Base-by-base conservation (phyloP, 2,113 vertebrate genomes). In the Salminus brasiliensis region DNA sequence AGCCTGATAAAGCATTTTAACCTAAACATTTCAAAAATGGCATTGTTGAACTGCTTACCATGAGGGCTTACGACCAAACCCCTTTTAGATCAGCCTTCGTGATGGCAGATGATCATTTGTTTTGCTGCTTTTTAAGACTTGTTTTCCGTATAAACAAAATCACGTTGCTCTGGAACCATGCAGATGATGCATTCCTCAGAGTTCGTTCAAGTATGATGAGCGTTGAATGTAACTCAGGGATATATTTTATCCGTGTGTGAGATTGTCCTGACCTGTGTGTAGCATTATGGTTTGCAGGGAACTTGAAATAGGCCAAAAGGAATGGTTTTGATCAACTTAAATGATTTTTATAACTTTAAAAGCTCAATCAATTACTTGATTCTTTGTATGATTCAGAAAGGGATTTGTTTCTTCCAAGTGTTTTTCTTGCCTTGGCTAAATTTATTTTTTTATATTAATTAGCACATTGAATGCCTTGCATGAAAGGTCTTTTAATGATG, bases 151-250 rank as follows among this genome's bases (percentile, higher is more conserved):
- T 75, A n/a, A 66, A 75, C 11, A 52, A 36, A 15, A 69, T 52
- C 5, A 4, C 16, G 49, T 21, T 36, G 53, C 11, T 67, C 12
- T 55, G 23, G 47, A 13, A 68, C 47, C 45, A 11, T 27, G 21
- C 32, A 39, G 16, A 55, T 27, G 15, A 63, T 66, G n/a, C 30
- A 76, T 76, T 74, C 72, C 60, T 66, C n/a, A 21, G 43, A 55
- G 41, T 71, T n/a, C 21, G 39, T n/a, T 59, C 10, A 43, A 16
- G 47, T 41, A 13, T 6, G 62, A 43, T 29, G 41, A 39, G 53
- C 18, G 34, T 68, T 45, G 39, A 47, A 27, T 72, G 59, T 41
- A 65, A 32, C 77, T 79, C 69, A 79, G 78, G 78, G 70, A 73
- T 39, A 73, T 39, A 43, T 73, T 65, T 66, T 55, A 66, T 63